Conservation (phyloP, 1,140 invertebrate genomes). For the Bombus affinis region DNA sequence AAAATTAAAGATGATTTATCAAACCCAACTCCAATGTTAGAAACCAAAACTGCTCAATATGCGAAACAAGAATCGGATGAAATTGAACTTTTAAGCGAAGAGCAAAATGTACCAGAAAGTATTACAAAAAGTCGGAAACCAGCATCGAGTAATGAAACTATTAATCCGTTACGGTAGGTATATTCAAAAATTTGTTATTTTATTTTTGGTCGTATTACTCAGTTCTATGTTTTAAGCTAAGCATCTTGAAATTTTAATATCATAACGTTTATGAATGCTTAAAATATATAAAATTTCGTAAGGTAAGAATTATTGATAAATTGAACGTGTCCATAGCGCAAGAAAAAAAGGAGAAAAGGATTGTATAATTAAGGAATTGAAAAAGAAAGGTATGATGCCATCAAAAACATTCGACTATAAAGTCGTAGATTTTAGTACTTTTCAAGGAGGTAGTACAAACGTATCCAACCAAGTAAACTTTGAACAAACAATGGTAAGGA, state of each 20-base stretch:
- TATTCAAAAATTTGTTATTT: neutral
- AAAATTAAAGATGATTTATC: slow-evolving; percentile 5
- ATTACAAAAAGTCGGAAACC: neutral
- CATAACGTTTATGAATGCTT: neutral
- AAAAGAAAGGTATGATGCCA: slow-evolving; percentile 70
- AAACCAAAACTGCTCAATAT: neutral
- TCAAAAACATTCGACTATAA: slow-evolving; percentile 71
- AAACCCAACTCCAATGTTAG: slow-evolving; percentile 20
- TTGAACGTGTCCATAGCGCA: slow-evolving; percentile 44
- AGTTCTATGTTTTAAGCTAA: too few relatives aligned
- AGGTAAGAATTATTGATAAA: neutral
- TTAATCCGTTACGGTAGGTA: slow-evolving; percentile 37
- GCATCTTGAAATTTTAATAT: neutral
- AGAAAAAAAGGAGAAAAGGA: slow-evolving; percentile 66
- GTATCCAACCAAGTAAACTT: slow-evolving; percentile 51
- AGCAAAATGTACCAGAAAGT: neutral
- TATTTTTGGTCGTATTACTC: too few relatives aligned
- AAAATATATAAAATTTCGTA: neutral
- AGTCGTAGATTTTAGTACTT: slow-evolving; percentile 74
- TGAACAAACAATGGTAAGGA: slow-evolving; percentile 63
- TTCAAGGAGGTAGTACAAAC: slow-evolving; percentile 77
- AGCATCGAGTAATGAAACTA: neutral
- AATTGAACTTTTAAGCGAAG: neutral
- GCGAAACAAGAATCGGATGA: neutral
- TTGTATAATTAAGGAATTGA: slow-evolving; percentile 55